Evolutionary conservation across 2,888 invertebrate species (phyloP), one percentile per base, ranked within the genome.

Genomic region (Hydriomena furcata): DNA sequence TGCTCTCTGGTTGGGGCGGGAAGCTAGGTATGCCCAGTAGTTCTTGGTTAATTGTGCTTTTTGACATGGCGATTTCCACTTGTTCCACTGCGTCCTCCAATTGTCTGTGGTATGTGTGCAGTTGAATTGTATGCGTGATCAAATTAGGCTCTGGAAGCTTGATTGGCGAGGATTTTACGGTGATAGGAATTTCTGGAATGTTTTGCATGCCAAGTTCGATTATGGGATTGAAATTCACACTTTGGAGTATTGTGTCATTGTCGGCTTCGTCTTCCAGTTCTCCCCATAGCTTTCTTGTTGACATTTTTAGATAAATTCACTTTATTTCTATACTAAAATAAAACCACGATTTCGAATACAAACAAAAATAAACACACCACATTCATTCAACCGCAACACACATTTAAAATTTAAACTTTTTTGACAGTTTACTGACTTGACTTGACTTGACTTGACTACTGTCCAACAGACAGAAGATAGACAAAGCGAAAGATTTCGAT

Each of bases 151-250:
- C 78, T 1, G 91, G 91, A 8, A 91, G 67, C 59, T 90, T 86
- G 13, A 91, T 84, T 1, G 89, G 84, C 0, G 85, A 82, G 1
- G 87, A 85, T 66, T 90, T 87, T 1, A 87, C 88, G 21, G 82
- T 79, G 34, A 86, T 89, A 0, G 87, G 84, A 65, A 87, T 86
- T 73, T 90, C 90, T 1, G 90, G 88, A 43, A 91, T 90, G 47
- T 89, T 89, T 68, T 89, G 90, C 87, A 91, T 82, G 5, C 90
- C 91, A 32, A 90, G 69, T 66, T 91, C 91, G 37, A 91, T 91
- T 10, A 91, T 87, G 1, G 91, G 91, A 50, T 86, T 88, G 55
- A 91, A 91, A 58, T 91, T 90, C 1, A 90, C 90, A 38, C 76
- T 86, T 55, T 88, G 87, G 12, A 85, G 60, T 55, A 85, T 60